These are phyloP conservation scores for Uria lomvia DNA, from an alignment of 2,113 vertebrate species.

Conservation along the genomic window DNA sequence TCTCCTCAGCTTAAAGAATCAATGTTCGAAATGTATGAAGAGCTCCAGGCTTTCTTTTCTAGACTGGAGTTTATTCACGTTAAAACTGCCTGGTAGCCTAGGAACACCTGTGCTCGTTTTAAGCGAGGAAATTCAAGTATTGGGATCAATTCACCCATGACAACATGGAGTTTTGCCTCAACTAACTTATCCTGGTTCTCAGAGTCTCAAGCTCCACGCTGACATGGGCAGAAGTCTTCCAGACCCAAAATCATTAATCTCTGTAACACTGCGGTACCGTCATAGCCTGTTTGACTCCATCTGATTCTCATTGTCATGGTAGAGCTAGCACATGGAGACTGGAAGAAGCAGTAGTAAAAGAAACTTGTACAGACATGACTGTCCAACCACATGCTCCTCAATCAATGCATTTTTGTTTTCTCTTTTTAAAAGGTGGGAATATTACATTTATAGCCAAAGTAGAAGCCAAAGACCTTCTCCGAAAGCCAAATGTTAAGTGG, in stretches of 20 bases:
- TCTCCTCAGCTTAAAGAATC: background rate
- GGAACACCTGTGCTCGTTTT: background rate
- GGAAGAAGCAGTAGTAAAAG: background rate
- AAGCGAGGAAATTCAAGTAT: background rate
- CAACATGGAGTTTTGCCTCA: background rate
- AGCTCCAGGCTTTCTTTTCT: background rate
- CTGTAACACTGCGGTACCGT: background rate
- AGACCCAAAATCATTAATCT: background rate
- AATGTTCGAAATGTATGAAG: background rate
- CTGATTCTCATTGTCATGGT: background rate
- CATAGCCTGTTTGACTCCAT: background rate
- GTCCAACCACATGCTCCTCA: background rate
- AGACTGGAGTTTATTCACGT: background rate
- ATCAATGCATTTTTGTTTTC: background rate
- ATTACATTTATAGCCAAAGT: slow-evolving; percentile 94
- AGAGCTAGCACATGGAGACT: background rate
- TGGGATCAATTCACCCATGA: background rate
- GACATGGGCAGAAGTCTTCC: background rate
- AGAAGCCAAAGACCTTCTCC: slow-evolving; percentile 93
- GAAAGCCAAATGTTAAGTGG: slow-evolving; percentile 95
- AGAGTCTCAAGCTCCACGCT: background rate
- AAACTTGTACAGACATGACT: background rate
- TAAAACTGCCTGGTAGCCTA: background rate
- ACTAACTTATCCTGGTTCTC: background rate
- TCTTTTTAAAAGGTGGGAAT: slow-evolving; percentile 81